These are phyloP conservation scores for Sphenodon punctatus DNA, from an alignment of 2,797 vertebrate species.

Conservation along the genomic window DNA sequence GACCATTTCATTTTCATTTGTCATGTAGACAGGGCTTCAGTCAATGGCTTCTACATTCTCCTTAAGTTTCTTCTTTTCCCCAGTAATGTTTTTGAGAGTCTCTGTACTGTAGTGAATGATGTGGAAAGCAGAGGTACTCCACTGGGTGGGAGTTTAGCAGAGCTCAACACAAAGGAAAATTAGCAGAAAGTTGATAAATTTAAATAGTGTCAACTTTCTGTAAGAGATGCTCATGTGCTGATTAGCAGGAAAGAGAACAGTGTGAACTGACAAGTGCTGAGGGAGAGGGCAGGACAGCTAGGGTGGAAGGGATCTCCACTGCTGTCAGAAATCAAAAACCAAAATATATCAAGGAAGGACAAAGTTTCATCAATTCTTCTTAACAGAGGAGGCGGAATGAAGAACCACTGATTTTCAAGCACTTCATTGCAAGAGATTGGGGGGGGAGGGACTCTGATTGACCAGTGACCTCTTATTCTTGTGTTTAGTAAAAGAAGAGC, in stretches of 20 bases:
- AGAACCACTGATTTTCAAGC: slow-evolving; percentile 50
- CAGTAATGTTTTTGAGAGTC: slow-evolving; percentile 32
- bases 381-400: slow-evolving; percentile 15
- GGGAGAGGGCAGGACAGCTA: too few species aligned
- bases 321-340: not conserved
- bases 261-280: not conserved
- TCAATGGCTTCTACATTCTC: slow-evolving; percentile 29
- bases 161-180: slow-evolving; percentile 1
- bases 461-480: slow-evolving; percentile 48
- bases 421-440: not conserved
- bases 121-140: slow-evolving; percentile 4
- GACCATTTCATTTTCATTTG: slow-evolving; percentile 23
- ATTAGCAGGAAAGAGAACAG: not conserved
- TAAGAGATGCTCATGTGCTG: not conserved
- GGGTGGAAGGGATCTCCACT: slow-evolving; percentile 19
- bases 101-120: slow-evolving; percentile 21
- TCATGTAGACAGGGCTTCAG: not conserved
- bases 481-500: slow-evolving; percentile 51
- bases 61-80: slow-evolving; percentile 12
- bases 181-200: slow-evolving; percentile 25
- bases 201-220: not conserved
- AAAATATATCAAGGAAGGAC: slow-evolving; percentile 9
- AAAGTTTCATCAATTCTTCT: slow-evolving; percentile 39
- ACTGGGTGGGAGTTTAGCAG: not conserved
- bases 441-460: slow-evolving; percentile 45